Base-by-base conservation (phyloP, 1,140 invertebrate genomes). In the Parapsyche elsis region DNA sequence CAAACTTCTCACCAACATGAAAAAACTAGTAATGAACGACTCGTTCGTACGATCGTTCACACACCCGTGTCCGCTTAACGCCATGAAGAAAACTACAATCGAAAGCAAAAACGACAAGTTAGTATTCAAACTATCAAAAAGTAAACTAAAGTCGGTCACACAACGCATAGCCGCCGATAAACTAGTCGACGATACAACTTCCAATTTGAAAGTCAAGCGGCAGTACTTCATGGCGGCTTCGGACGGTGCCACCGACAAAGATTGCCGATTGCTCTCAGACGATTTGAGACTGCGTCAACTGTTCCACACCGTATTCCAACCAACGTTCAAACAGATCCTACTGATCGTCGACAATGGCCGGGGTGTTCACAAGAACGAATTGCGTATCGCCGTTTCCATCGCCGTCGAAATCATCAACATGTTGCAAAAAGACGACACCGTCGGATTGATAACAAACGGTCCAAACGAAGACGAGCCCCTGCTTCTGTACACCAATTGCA, bases 181-280 rank as follows among this genome's bases (percentile, higher is more conserved):
- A 79, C 86, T 86, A 81, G 81, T 86, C 57, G 86, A 85, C 74
- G 84, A 86, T 21, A 86, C n/a, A n/a, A n/a, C 86, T 46, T 87
- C 88, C 84, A 87, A 89, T 83, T 85, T 89, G 44, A 89, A 89
- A 86, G 86, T 89, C 16, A 88, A 89, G 81, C 84, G 88, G 76
- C 87, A 87, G 81, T 89, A 89, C 81, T 89, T 87, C 78, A 81
- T 89, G 30, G 86, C 88, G 5, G 86, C 88, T 74, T 84, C 87
- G 59, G 88, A 89, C 82, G 88, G 87, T 83, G 88, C 87, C 23
- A 89, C 88, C 59, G 88, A 89, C 53, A 87, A 84, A 82, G 85
- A 87, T 79, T 89, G 88, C 85, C 83, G 87, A 24, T 83, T 84
- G 14, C 86, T 86, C 84, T 85, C 88, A 67, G 86, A 87, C 46